Conservation (phyloP, 2,797 vertebrate genomes). For the Semaprochilodus insignis region DNA sequence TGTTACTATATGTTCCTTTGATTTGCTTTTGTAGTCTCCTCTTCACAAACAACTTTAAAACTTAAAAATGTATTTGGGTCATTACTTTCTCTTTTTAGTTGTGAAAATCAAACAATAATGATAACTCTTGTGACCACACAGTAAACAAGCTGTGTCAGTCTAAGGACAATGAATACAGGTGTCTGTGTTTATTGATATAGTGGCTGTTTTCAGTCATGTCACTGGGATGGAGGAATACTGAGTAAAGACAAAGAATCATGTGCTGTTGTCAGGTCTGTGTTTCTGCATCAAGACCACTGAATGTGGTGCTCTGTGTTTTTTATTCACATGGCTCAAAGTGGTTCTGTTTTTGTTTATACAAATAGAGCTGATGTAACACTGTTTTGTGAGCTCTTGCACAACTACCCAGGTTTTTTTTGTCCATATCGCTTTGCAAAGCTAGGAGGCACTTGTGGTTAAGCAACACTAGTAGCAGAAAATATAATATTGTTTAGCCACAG, state of each 20-base stretch:
- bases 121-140: slow-evolving; percentile 63
- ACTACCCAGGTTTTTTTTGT: slow-evolving; percentile 70
- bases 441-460: slow-evolving; percentile 69
- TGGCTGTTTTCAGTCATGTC: not conserved
- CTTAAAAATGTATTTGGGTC: slow-evolving; percentile 50
- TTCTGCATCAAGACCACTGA: not conserved
- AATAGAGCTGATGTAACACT: no score
- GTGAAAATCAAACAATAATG: slow-evolving; percentile 77
- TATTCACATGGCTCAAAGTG: slow-evolving; percentile 40
- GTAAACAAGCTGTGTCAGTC: slow-evolving; percentile 62
- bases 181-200: not conserved
- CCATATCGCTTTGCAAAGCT: slow-evolving; percentile 66
- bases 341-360: no score
- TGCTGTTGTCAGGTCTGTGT: not conserved
- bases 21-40: slow-evolving; percentile 40
- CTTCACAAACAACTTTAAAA: slow-evolving; percentile 57
- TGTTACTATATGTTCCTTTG: slow-evolving; percentile 57
- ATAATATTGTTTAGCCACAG: slow-evolving; percentile 71
- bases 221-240: not conserved
- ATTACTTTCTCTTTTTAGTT: slow-evolving; percentile 68
- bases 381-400: slow-evolving; percentile 55
- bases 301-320: not conserved
- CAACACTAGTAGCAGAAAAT: slow-evolving; percentile 56
- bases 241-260: not conserved
- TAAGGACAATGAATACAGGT: not conserved